These are phyloP conservation scores for Perca flavescens DNA, from an alignment of 2,113 vertebrate genomes.

Conservation along the genomic window DNA sequence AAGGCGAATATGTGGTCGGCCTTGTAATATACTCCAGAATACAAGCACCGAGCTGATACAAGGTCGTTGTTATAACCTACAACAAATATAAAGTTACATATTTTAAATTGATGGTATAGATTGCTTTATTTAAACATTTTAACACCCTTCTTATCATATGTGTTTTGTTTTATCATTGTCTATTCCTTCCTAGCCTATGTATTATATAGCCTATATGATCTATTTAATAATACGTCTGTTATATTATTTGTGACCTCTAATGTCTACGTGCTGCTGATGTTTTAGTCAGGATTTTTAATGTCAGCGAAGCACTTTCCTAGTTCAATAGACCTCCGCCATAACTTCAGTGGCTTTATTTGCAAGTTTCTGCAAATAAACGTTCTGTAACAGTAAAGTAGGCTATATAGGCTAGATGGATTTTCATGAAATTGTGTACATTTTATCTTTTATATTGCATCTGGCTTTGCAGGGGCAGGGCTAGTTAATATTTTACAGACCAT, in stretches of 20 bases:
- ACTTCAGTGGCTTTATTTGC: neutral
- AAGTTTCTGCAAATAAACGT: neutral
- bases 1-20: neutral
- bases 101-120: neutral
- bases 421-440: neutral
- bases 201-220: too few relatives aligned
- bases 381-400: neutral
- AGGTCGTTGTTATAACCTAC: neutral
- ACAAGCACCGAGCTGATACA: neutral
- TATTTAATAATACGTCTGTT: neutral
- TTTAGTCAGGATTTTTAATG: neutral
- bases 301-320: neutral
- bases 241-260: too few relatives aligned
- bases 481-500: neutral
- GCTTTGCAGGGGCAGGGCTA: too few relatives aligned
- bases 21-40: too few relatives aligned
- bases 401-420: too few relatives aligned
- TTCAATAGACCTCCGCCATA: neutral
- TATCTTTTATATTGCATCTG: neutral
- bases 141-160: neutral
- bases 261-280: neutral
- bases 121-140: neutral
- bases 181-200: neutral
- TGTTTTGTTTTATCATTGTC: neutral
- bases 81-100: neutral